Conservation (phyloP, 1,140 invertebrate species). For the Periplaneta americana region DNA sequence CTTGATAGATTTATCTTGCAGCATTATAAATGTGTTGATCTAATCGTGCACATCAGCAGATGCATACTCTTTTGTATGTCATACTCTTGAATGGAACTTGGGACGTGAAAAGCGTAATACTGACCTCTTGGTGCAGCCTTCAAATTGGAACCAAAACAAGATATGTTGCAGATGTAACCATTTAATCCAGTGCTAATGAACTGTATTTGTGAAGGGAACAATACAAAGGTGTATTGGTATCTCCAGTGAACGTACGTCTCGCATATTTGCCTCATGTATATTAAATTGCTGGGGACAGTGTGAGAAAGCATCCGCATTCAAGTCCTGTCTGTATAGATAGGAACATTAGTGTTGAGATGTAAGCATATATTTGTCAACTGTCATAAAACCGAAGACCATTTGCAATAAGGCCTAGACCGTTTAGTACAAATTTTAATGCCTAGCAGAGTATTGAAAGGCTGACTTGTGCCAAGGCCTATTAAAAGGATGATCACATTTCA, state of each 20-base stretch:
- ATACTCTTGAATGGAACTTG: not conserved
- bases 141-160: not conserved
- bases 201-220: not conserved
- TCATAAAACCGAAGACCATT: not conserved
- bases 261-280: not conserved
- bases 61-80: not conserved
- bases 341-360: not conserved
- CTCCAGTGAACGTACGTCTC: not conserved
- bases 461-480: conserved; percentile 3
- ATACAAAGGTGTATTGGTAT: not conserved
- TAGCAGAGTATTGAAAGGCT: not conserved
- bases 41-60: no score
- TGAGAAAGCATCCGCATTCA: not conserved
- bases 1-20: not conserved
- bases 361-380: not conserved
- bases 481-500: not conserved
- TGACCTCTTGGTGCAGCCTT: not conserved
- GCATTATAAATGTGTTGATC: not conserved
- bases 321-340: not conserved
- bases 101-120: not conserved
- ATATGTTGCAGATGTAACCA: not conserved
- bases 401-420: conserved; percentile 1
- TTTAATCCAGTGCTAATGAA: not conserved
- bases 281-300: not conserved
- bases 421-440: conserved; percentile 7